Evolutionary conservation across 2,888 invertebrate species (phyloP), one percentile per base, ranked within the genome.

Genomic region (Matsumyia berberina): DNA sequence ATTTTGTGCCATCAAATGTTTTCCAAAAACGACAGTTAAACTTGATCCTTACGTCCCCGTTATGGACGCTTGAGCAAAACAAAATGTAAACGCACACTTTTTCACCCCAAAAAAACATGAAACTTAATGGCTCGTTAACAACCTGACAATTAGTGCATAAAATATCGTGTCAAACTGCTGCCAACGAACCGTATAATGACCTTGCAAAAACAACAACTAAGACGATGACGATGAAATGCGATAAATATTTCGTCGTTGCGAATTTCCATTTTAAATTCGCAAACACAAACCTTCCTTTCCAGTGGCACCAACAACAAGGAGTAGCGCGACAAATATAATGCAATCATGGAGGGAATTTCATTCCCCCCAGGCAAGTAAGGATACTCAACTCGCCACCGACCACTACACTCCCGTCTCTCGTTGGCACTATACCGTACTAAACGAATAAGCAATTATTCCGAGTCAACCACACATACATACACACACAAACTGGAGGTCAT

Each of bases 401-500:
- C n/a, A n/a, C n/a, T n/a, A n/a, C n/a, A n/a, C n/a, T n/a, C n/a
- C n/a, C n/a, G n/a, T n/a, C n/a, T n/a, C 8, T 12, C 0, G 31
- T 33, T 24, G 17, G 31, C n/a, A 53, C 53, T 37, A 79, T 24
- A 24, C 33, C 42, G n/a, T n/a, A n/a, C 77, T 67, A 46, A 73
- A 33, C 78, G 78, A 83, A 83, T 73, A 83, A 83, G 73, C 78
- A 83, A 69, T 83, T 83, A 78, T 83, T 83, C 53, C 67, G 57
- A 69, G 62, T 74, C 73, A 83, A 60, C 53, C 58, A 69, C 24
- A 24, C 24, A 24, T 4, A 24, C 4, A 24, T 4, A 24, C 24
- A 24, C 55, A 74, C 62, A 69, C 69, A 74, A 83, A 62, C 69
- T 74, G 62, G 57, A 64, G 83, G 83, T 79, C 79, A 69, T 73